Conservation (phyloP, 2,888 invertebrate species). For the Lissonota sp. region DNA sequence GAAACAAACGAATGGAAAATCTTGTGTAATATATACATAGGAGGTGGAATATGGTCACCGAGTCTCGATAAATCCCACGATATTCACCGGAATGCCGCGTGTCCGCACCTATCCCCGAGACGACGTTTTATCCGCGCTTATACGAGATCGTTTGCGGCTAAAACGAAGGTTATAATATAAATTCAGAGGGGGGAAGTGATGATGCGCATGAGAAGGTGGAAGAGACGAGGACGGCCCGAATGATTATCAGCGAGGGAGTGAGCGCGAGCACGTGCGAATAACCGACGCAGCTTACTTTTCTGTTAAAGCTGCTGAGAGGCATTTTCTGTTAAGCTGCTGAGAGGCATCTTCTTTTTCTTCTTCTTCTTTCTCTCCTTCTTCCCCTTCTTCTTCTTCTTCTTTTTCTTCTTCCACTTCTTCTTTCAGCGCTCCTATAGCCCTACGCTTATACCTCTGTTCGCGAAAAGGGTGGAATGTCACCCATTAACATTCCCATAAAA, state of each 20-base stretch:
- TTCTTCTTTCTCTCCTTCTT: conserved; percentile 30
- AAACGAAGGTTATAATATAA: conserved; percentile 51
- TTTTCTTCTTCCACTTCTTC: conserved; percentile 16
- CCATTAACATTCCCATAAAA: conserved; percentile 82
- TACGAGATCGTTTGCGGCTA: conserved; percentile 41
- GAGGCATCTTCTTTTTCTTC: conserved; percentile 30
- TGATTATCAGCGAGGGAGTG: conserved; percentile 30
- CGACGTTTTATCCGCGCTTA: conserved; percentile 34
- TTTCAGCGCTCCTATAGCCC: conserved; percentile 42
- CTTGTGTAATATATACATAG: conserved; percentile 16
- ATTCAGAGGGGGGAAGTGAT: conserved; percentile 57
- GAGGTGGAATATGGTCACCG: conserved; percentile 35
- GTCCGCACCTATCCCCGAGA: conserved; percentile 28
- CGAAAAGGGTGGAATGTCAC: conserved; percentile 79
- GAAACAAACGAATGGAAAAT: conserved; percentile 16
- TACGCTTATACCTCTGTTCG: conserved; percentile 59
- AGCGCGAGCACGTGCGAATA: conserved; percentile 54
- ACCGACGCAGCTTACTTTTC: conserved; percentile 35
- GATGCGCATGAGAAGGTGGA: conserved; percentile 31
- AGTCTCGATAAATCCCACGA: conserved; percentile 53
- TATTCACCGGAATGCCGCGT: conserved; percentile 28
- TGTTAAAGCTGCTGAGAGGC: conserved; percentile 39
- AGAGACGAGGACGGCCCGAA: conserved; percentile 14
- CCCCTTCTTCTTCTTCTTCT: conserved; percentile 27
- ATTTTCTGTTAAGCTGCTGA: conserved; percentile 31